Percentiles rank a stretch among this genome's conserved stretches.
These are phyloP conservation scores for Alentia gelatinosa DNA, from an alignment of 2,888 invertebrate species.

Conservation along the genomic window DNA sequence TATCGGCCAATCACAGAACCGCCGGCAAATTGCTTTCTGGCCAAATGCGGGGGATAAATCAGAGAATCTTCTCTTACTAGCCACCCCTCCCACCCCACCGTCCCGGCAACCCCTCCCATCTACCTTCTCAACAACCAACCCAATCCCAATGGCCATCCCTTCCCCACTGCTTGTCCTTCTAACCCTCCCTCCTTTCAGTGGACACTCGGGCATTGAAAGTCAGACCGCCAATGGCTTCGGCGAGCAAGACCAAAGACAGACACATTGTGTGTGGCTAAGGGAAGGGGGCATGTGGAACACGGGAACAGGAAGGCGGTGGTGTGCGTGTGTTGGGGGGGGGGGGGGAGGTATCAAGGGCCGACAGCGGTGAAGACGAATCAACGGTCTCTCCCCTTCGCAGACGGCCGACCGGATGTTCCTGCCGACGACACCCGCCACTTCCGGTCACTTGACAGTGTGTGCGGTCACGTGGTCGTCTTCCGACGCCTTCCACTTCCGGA, in stretches of 20 bases:
- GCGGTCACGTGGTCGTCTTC: neutral
- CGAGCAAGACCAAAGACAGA: too few species aligned
- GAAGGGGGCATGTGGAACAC: too few species aligned
- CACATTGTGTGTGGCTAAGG: too few species aligned
- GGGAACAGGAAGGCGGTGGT: too few species aligned
- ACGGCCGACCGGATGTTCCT: neutral
- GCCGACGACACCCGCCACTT: neutral
- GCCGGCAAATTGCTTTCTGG: slow-evolving; percentile 1
- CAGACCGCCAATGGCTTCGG: too few species aligned
- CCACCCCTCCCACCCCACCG: neutral
- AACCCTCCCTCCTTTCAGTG: neutral
- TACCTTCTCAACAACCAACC: neutral
- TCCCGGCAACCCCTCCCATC: neutral
- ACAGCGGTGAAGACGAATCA: too few species aligned
- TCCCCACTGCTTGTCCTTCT: neutral
- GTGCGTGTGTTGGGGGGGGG: too few species aligned
- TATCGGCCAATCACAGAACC: neutral
- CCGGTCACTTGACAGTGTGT: neutral
- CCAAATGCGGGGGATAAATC: neutral
- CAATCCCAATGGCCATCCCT: neutral
- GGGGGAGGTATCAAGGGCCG: too few species aligned
- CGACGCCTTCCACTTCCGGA: slow-evolving; percentile 1
- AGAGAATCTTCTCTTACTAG: neutral
- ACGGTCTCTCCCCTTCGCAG: neutral
- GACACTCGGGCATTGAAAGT: too few species aligned